Conservation (phyloP, 2,888 invertebrate genomes). For the Phyllotreta striolata region DNA sequence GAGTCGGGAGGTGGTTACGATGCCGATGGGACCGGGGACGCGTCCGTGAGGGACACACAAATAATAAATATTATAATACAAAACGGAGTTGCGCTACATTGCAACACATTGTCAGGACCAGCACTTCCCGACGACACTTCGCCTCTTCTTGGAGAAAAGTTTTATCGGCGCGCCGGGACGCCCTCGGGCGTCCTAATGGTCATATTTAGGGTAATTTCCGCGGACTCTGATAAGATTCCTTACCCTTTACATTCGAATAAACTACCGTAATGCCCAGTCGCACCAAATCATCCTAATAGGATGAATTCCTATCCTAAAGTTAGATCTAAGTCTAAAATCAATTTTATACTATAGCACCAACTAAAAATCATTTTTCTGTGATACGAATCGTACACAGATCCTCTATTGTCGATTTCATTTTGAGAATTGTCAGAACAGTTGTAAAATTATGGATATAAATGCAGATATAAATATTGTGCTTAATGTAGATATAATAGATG, state of each 20-base stretch:
- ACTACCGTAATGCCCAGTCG: no score
- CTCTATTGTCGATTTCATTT: no score
- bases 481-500: no score
- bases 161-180: conserved; percentile 58
- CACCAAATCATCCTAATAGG: no score
- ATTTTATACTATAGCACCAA: no score
- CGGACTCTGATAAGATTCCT: conserved; percentile 42
- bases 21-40: conserved; percentile 56
- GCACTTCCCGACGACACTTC: conserved; percentile 60
- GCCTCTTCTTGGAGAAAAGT: conserved; percentile 60
- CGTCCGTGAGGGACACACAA: conserved; percentile 60
- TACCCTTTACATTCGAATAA: conserved; percentile 27
- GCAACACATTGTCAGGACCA: conserved; percentile 61
- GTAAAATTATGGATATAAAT: no score
- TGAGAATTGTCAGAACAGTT: no score
- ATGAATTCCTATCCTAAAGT: no score
- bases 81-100: conserved; percentile 57
- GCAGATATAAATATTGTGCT: no score
- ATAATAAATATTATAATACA: conserved; percentile 64
- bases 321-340: no score
- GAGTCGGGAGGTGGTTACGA: conserved; percentile 56
- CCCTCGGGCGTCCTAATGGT: conserved; percentile 44
- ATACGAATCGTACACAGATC: no score
- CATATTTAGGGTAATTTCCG: conserved; percentile 48
- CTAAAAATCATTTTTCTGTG: no score